Base-by-base conservation (phyloP, 1,140 invertebrate genomes). In the Notospermus geniculatus region DNA sequence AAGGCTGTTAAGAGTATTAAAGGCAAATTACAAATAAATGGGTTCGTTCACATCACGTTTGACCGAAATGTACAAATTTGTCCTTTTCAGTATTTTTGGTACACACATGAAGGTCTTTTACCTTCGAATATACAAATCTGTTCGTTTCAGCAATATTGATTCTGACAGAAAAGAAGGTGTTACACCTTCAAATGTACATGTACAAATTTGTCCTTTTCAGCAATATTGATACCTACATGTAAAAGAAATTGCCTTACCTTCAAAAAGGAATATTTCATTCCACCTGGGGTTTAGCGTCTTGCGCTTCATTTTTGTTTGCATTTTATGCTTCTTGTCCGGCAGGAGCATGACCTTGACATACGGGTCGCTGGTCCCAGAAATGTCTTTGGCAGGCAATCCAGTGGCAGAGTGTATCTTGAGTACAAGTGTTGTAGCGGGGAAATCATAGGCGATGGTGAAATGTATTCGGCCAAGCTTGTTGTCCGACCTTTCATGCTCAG, bases 251-350 rank as follows among this genome's bases (percentile, higher is more conserved):
- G 15, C 66, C 75, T 83, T 78, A 90, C 89, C 95, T 86, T 97
- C 93, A 83, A 98, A 98, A 71, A 96, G 93, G 79, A 98, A 93
- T 25, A 93, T 97, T 82, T 98, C 95, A 81, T 98, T 96, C 93
- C 95, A 98, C 67, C 92, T 85, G 0, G 95, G 95, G 83, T 97
- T 97, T 17, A 98, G 83, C 17, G 94, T 97, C 68, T 93, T 86
- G 69, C 94, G 85, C 80, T 97, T 97, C 71, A 97, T 95, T 85
- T 97, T 97, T 0, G 95, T 98, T 81, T 96, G 91, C 57, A 97
- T 75, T 95, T 95, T 83, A 95, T 97, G 75, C 76, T 96, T 96
- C 82, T 97, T 97, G 81, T 97, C 94, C 1, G 95, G 95, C 11
- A 97, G 84, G 7, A 98, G 83, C 15, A 94, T 94, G 0, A 97